Evolutionary conservation across 2,888 invertebrate genomes (phyloP).

Genomic region (Nomada ruficornis): DNA sequence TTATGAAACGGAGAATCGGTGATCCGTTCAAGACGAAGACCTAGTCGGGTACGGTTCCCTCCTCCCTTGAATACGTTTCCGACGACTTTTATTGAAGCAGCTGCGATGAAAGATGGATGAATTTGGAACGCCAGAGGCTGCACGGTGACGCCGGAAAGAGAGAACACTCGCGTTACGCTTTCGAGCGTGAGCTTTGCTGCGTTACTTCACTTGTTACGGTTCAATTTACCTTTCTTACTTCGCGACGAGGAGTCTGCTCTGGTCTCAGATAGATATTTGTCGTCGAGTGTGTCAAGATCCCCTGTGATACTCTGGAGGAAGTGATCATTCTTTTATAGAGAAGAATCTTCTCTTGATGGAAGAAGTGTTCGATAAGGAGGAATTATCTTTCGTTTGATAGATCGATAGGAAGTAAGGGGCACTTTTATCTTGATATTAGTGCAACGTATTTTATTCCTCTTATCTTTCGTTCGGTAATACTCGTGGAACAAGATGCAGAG

Average conservation of each 20-base stretch:
- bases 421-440: too few species aligned
- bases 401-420: too few species aligned
- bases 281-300: background rate
- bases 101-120: slow-evolving; percentile 43
- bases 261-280: background rate
- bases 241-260: background rate
- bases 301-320: too few species aligned
- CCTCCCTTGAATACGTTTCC: slow-evolving; percentile 15
- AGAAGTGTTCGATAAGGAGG: too few species aligned
- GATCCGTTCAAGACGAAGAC: slow-evolving; percentile 21
- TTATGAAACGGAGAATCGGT: slow-evolving; percentile 38
- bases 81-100: slow-evolving; percentile 43
- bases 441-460: too few species aligned
- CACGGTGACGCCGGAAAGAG: background rate
- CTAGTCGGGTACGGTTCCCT: background rate
- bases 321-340: background rate
- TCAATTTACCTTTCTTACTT: slow-evolving; percentile 14
- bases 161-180: background rate
- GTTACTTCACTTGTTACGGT: slow-evolving; percentile 26
- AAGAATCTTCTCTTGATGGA: too few species aligned
- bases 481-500: too few species aligned
- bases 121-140: slow-evolving; percentile 7
- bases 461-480: too few species aligned
- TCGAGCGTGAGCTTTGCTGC: slow-evolving; percentile 1
- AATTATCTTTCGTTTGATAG: too few species aligned